Conservation (phyloP, 2,888 invertebrate species). For the Cepaea hortensis region DNA sequence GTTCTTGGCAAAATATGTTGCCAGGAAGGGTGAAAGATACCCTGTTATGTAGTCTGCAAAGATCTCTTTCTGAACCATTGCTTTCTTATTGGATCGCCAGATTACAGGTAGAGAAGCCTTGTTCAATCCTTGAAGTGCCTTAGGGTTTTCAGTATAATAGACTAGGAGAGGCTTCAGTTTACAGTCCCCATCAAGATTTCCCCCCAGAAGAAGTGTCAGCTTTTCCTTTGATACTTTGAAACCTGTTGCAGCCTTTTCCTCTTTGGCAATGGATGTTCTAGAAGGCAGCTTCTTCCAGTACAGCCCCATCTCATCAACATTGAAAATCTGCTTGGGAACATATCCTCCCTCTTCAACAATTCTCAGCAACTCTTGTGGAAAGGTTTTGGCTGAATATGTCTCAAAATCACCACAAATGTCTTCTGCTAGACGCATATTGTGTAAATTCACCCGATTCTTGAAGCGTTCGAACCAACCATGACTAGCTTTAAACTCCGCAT, state of each 20-base stretch:
- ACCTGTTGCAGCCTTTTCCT: conserved; percentile 21
- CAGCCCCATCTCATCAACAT: conserved; percentile 45
- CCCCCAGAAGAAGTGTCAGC: conserved; percentile 42
- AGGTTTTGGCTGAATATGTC: conserved; percentile 1
- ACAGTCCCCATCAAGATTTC: conserved; percentile 38
- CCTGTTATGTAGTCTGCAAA: conserved; percentile 36
- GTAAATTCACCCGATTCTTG: conserved; percentile 28
- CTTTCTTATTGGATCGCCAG: conserved; percentile 43
- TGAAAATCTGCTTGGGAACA: conserved; percentile 44
- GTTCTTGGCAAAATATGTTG: conserved; percentile 22
- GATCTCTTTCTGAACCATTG: conserved; percentile 34
- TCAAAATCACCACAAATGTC: conserved; percentile 25
- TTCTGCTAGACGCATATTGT: conserved; percentile 13
- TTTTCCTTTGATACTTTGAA: conserved; percentile 40
- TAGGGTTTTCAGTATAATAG: conserved; percentile 35
- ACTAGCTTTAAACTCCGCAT: conserved; percentile 31
- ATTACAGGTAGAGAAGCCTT: conserved; percentile 40
- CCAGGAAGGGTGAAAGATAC: conserved; percentile 33
- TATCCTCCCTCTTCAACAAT: conserved; percentile 45
- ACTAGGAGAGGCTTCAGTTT: conserved; percentile 44
- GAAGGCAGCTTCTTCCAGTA: conserved; percentile 47
- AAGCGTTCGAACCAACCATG: conserved; percentile 44
- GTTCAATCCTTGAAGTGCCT: conserved; percentile 17
- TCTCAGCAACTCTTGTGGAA: conserved; percentile 25
- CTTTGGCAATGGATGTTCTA: conserved; percentile 15